Conservation (phyloP, 2,113 vertebrate genomes). For the Mustela nigripes region DNA sequence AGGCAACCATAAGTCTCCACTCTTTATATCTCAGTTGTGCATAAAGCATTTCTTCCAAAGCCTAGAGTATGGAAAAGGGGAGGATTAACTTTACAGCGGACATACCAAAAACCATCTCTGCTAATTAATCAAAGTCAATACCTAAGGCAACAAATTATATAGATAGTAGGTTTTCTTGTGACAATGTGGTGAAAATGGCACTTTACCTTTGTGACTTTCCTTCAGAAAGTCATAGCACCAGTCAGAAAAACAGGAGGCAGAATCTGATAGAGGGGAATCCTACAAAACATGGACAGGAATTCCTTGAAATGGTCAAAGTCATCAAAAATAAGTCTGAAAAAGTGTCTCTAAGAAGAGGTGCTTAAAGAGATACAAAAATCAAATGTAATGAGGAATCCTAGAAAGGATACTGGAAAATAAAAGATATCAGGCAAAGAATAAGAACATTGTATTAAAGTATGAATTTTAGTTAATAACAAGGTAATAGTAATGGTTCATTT, state of each 20-base stretch:
- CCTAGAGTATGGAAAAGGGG: neutral
- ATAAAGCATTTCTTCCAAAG: neutral
- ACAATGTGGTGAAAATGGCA: neutral
- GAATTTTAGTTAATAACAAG: neutral
- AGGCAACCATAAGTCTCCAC: neutral
- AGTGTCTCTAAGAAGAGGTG: neutral
- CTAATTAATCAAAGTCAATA: neutral
- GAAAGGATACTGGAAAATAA: neutral
- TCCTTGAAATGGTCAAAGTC: neutral
- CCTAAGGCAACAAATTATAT: neutral
- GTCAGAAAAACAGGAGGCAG: neutral
- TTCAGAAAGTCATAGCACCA: neutral
- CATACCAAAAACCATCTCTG: neutral
- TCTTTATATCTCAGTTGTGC: neutral
- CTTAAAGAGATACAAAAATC: neutral
- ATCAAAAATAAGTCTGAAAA: neutral
- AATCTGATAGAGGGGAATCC: neutral
- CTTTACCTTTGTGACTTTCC: neutral
- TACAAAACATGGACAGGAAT: neutral
- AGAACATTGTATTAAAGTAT: neutral
- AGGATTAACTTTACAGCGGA: neutral
- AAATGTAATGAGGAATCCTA: neutral
- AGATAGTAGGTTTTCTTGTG: neutral
- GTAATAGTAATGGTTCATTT: neutral
- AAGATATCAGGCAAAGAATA: neutral